A percentile compares a stretch with the other conserved stretches of the same genome.
Evolutionary conservation across 2,797 vertebrate species (phyloP).

Genomic region (Myotis findleyi): DNA sequence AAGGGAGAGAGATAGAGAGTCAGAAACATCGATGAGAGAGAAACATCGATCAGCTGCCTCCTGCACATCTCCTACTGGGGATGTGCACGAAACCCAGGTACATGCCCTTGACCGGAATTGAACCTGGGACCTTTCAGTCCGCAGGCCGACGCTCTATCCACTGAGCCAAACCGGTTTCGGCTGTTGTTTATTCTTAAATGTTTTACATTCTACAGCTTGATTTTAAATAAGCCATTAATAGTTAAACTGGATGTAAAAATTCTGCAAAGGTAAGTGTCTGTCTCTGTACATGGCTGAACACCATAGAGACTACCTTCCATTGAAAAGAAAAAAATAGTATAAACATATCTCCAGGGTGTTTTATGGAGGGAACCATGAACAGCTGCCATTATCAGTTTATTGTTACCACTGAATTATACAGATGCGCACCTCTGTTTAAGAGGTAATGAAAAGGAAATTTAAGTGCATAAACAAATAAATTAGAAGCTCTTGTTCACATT

Average conservation of each 20-base stretch:
- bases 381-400: conserved; percentile 4
- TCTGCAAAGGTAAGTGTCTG: neutral
- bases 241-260: conserved; percentile 36
- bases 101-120: too few species aligned
- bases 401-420: neutral
- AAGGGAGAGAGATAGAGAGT: too few species aligned
- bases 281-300: neutral
- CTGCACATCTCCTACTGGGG: too few species aligned
- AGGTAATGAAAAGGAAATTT: conserved; percentile 15
- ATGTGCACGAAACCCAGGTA: too few species aligned
- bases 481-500: neutral
- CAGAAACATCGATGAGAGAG: too few species aligned
- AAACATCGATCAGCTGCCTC: too few species aligned
- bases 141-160: too few species aligned
- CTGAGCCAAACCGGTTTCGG: too few species aligned
- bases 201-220: conserved; percentile 1
- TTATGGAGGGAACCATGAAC: neutral
- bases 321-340: neutral
- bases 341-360: neutral
- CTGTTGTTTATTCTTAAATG: conserved; percentile 33
- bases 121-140: too few species aligned
- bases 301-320: neutral
- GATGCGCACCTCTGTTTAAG: neutral
- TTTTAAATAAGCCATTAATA: conserved; percentile 59
- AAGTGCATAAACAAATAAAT: conserved; percentile 27